These are phyloP conservation scores for Cryptocheilus praepositus DNA, from an alignment of 2,888 invertebrate species.

Conservation along the genomic window DNA sequence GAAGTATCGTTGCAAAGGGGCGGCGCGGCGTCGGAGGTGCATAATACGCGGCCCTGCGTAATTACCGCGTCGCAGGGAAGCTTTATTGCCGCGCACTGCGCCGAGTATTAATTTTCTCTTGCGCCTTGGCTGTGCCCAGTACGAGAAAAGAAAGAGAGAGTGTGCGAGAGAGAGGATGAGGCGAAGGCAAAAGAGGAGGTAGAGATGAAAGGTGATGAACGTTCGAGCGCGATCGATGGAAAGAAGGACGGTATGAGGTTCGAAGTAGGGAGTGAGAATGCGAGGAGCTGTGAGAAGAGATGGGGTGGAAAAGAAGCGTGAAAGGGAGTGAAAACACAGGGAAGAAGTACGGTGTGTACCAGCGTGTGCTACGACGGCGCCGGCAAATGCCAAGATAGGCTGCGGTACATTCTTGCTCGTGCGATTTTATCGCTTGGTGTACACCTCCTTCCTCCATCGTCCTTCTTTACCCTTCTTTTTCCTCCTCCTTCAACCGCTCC, in stretches of 20 bases:
- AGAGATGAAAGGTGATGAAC: slow-evolving; percentile 16
- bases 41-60: slow-evolving; percentile 62
- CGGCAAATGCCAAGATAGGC: slow-evolving; percentile 55
- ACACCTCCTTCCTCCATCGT: slow-evolving; percentile 17
- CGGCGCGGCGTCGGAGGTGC: slow-evolving; percentile 47
- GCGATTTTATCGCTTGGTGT: slow-evolving; percentile 62
- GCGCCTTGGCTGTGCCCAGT: slow-evolving; percentile 37
- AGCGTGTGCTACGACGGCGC: slow-evolving; percentile 45
- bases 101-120: slow-evolving; percentile 71
- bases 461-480: slow-evolving; percentile 30
- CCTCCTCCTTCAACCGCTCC: slow-evolving; percentile 35
- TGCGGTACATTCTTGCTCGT: slow-evolving; percentile 52
- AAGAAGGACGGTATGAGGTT: not conserved
- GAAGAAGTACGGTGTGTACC: slow-evolving; percentile 23
- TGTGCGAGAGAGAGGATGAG: too few relatives aligned
- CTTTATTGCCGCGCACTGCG: slow-evolving; percentile 66
- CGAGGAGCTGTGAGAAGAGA: slow-evolving; percentile 15
- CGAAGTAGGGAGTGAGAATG: slow-evolving; percentile 7
- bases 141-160: slow-evolving; percentile 25
- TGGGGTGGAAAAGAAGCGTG: slow-evolving; percentile 11
- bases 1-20: slow-evolving; percentile 37
- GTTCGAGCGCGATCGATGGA: slow-evolving; percentile 12
- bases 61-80: slow-evolving; percentile 71
- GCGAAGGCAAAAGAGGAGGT: slow-evolving; percentile 25
- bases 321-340: slow-evolving; percentile 12